phyloP scores from a whole-genome alignment of 2,797 vertebrate species.

The Muraenolepis orangiensis region DNA sequence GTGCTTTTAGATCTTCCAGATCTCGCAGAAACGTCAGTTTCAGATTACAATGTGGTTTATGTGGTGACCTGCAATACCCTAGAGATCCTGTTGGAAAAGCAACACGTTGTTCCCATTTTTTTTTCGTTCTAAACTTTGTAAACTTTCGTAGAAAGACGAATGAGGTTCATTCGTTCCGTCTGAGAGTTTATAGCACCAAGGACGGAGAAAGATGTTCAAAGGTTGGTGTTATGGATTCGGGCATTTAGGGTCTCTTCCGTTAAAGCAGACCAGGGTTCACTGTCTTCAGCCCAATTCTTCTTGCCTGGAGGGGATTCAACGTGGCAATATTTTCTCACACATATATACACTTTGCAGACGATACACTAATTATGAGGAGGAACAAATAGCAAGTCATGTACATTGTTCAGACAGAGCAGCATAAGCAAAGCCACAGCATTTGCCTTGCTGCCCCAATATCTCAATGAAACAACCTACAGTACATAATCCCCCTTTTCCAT shows the following conservation, averaged over 20 bases:
- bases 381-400: slow-evolving; percentile 1
- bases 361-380: slow-evolving; percentile 42
- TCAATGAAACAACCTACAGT: slow-evolving; percentile 4
- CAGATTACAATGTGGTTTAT: slow-evolving; percentile 12
- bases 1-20: slow-evolving; percentile 50
- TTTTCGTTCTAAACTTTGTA: not conserved
- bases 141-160: not conserved
- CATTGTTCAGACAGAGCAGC: slow-evolving; percentile 8
- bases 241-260: slow-evolving; percentile 44
- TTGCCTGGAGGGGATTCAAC: slow-evolving; percentile 75
- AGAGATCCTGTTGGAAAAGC: slow-evolving; percentile 38
- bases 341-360: slow-evolving; percentile 62
- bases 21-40: slow-evolving; percentile 30
- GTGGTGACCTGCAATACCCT: slow-evolving; percentile 30
- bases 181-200: slow-evolving; percentile 39
- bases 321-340: slow-evolving; percentile 72
- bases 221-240: slow-evolving; percentile 35
- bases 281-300: slow-evolving; percentile 73
- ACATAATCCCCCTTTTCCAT: slow-evolving; percentile 32
- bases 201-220: slow-evolving; percentile 25
- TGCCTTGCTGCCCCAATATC: no score
- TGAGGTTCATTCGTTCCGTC: not conserved
- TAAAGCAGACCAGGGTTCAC: slow-evolving; percentile 60
- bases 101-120: not conserved
- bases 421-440: no score